These are phyloP conservation scores for Apteryx mantelli DNA, from an alignment of 2,113 vertebrate genomes.

Conservation along the genomic window DNA sequence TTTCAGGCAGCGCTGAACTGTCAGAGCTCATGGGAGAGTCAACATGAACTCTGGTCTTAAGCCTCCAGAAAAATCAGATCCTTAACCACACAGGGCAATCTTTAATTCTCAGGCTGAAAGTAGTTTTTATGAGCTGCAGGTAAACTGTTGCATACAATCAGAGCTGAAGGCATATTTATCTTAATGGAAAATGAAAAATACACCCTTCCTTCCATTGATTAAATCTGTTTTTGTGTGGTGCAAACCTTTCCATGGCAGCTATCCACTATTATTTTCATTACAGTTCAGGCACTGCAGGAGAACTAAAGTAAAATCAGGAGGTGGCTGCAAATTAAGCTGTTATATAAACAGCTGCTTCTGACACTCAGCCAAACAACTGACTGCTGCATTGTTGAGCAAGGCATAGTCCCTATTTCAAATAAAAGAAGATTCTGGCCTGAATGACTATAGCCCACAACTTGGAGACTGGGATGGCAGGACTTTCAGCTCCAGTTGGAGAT, in stretches of 20 bases:
- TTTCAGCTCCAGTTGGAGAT: not conserved
- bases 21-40: not conserved
- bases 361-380: not conserved
- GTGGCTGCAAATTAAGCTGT: constrained; percentile 31
- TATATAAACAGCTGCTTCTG: constrained; percentile 38
- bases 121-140: constrained; percentile 16
- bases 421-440: not conserved
- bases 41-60: not conserved
- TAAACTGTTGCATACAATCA: not conserved
- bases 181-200: constrained; percentile 49
- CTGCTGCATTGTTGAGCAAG: not conserved
- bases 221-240: not conserved
- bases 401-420: not conserved
- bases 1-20: not conserved
- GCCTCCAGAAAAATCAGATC: not conserved
- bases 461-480: not conserved
- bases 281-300: not conserved
- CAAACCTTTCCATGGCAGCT: not conserved
- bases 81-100: not conserved
- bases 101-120: not conserved
- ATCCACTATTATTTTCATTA: constrained; percentile 15
- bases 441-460: not conserved
- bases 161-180: constrained; percentile 25
- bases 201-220: constrained; percentile 2
- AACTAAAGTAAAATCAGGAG: constrained; percentile 29